Evolutionary conservation across 2,888 invertebrate genomes (phyloP).

Genomic region (Eubasilissa splendida): DNA sequence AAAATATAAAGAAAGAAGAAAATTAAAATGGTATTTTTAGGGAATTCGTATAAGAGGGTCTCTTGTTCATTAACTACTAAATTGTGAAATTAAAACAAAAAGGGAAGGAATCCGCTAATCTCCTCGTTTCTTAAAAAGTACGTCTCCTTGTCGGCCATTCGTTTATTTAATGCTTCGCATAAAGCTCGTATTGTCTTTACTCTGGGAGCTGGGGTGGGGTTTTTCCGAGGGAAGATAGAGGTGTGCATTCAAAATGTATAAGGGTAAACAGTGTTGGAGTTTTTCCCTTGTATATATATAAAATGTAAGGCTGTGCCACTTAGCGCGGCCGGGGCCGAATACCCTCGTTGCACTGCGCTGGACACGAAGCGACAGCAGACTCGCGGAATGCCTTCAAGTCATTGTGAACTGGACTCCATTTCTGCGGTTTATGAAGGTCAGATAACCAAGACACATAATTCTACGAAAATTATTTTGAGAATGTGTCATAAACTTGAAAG

Average conservation of each 20-base stretch:
- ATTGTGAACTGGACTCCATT: neutral
- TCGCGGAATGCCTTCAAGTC: too few relatives aligned
- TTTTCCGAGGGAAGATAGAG: slow-evolving; percentile 43
- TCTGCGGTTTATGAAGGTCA: neutral
- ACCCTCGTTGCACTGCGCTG: too few relatives aligned
- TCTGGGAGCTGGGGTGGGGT: slow-evolving; percentile 19
- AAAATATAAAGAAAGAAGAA: too few relatives aligned
- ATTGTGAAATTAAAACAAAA: slow-evolving; percentile 36
- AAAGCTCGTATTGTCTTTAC: slow-evolving; percentile 51
- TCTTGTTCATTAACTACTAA: slow-evolving; percentile 31
- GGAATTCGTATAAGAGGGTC: slow-evolving; percentile 17
- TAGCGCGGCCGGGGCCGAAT: too few relatives aligned
- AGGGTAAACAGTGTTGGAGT: slow-evolving; percentile 45
- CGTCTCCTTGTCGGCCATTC: slow-evolving; percentile 45
- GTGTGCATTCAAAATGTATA: slow-evolving; percentile 47
- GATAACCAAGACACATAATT: neutral
- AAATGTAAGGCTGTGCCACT: neutral
- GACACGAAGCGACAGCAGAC: too few relatives aligned
- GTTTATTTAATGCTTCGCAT: slow-evolving; percentile 51
- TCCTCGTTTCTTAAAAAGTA: slow-evolving; percentile 52
- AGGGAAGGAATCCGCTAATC: slow-evolving; percentile 48
- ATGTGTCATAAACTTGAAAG: too few relatives aligned
- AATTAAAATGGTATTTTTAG: neutral
- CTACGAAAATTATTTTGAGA: too few relatives aligned
- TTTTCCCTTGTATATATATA: slow-evolving; percentile 35